Evolutionary conservation across 2,888 invertebrate genomes (phyloP), one percentile per base, ranked within the genome.

Genomic region (Prosapia bicincta): DNA sequence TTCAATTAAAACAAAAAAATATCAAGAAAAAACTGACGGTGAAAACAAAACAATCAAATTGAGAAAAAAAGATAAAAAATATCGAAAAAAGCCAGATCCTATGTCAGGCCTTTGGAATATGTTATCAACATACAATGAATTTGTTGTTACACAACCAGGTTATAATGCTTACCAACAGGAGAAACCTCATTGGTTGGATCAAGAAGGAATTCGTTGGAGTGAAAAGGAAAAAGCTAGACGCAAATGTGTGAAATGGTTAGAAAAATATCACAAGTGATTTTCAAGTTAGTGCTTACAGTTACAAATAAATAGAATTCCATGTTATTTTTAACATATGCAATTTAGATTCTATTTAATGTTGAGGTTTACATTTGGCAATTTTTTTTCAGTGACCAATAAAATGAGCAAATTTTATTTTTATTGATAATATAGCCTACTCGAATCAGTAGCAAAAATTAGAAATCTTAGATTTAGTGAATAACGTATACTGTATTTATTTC

Each of bases 201-300:
- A 74, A 23, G 77, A 78, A 26, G 76, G 77, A 1, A 74, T 79
- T 5, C 79, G 79, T 2, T 80, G 79, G 78, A 26, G 65, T 0
- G 69, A 69, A 15, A 72, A 78, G 43, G 79, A 80, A 66, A 78
- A 76, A 20, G 79, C 80, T 10, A 73, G 78, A 23, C 69, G 66
- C 23, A 80, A 80, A 76, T 79, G 79, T 69, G 28, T 78, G 15
- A 75, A 78, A 28, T 80, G 80, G 80, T 74, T 80, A 3, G 71
- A 71, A 13, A 78, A 74, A 32, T 72, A 75, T 23, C 74, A 74
- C 24, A 32, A 72, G 67, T 65, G 65, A 26, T 25, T 30, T 30
- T 30, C 9, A 6, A 30, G 30, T 30, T 30, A 5, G 9, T 30
- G 30, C 9, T 6, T 30, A 30, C 9, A 30, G 30, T 30, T 30